Conservation (phyloP, 1,140 invertebrate genomes). For the Ips nitidus region DNA sequence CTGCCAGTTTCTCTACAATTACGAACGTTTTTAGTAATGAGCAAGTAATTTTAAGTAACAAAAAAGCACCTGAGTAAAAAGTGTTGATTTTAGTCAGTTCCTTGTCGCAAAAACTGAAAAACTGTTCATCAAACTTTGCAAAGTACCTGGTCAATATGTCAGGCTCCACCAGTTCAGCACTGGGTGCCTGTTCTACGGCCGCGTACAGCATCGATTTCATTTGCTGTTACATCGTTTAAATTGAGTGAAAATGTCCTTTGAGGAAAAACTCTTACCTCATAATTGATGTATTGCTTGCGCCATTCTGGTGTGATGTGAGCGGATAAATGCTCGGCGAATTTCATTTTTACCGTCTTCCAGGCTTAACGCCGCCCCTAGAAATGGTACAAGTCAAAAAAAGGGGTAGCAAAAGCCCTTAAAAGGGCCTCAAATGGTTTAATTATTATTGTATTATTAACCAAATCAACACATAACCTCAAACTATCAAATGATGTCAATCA, state of each 20-base stretch:
- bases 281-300: slow-evolving; percentile 91
- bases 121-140: slow-evolving; percentile 94
- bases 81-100: slow-evolving; percentile 96
- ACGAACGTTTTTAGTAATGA: neutral
- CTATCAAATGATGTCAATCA: too few species aligned
- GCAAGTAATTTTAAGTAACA: neutral
- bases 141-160: slow-evolving; percentile 86
- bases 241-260: too few species aligned
- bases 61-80: slow-evolving; percentile 82
- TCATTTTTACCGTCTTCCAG: slow-evolving; percentile 61
- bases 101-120: slow-evolving; percentile 93
- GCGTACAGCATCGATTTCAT: slow-evolving; percentile 91
- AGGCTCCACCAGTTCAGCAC: slow-evolving; percentile 82
- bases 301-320: slow-evolving; percentile 93
- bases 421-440: too few species aligned
- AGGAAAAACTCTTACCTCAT: slow-evolving; percentile 67
- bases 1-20: slow-evolving; percentile 94
- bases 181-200: slow-evolving; percentile 86
- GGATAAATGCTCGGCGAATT: slow-evolving; percentile 84
- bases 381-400: too few species aligned
- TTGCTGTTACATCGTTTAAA: slow-evolving; percentile 60
- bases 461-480: too few species aligned
- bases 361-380: too few species aligned
- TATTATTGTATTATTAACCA: too few species aligned
- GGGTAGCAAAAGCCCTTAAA: too few species aligned